Conservation (phyloP, 2,888 invertebrate genomes). For the Netelia virgata region DNA sequence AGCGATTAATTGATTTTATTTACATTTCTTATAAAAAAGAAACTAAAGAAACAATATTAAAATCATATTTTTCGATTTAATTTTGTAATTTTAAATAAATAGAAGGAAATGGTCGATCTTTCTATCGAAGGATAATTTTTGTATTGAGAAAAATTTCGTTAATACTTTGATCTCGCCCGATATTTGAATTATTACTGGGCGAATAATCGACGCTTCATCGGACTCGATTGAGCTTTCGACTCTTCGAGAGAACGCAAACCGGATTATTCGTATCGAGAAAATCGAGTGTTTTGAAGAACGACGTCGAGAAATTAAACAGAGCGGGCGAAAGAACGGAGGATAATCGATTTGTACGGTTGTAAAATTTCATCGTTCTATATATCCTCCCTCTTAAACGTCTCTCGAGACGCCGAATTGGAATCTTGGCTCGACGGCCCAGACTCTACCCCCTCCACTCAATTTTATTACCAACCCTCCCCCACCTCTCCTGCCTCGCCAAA, state of each 20-base stretch:
- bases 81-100: too few relatives aligned
- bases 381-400: conserved; percentile 22
- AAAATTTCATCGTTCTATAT: conserved; percentile 25
- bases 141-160: too few relatives aligned
- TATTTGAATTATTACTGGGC: too few relatives aligned
- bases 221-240: too few relatives aligned
- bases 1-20: too few relatives aligned
- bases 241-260: neutral
- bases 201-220: too few relatives aligned
- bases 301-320: conserved; percentile 43
- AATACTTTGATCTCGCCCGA: too few relatives aligned
- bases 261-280: conserved; percentile 10
- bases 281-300: conserved; percentile 31
- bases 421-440: conserved; percentile 46
- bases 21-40: too few relatives aligned
- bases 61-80: too few relatives aligned
- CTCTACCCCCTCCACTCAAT: conserved; percentile 33
- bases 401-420: conserved; percentile 52
- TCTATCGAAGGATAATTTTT: too few relatives aligned
- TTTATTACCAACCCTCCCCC: conserved; percentile 9
- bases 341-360: conserved; percentile 51
- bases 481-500: conserved; percentile 30
- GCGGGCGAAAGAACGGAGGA: conserved; percentile 22
- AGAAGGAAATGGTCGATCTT: too few relatives aligned
- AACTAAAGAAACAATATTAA: too few relatives aligned